Conservation (phyloP, 2,113 vertebrate species). For the Brachionichthys hirsutus region DNA sequence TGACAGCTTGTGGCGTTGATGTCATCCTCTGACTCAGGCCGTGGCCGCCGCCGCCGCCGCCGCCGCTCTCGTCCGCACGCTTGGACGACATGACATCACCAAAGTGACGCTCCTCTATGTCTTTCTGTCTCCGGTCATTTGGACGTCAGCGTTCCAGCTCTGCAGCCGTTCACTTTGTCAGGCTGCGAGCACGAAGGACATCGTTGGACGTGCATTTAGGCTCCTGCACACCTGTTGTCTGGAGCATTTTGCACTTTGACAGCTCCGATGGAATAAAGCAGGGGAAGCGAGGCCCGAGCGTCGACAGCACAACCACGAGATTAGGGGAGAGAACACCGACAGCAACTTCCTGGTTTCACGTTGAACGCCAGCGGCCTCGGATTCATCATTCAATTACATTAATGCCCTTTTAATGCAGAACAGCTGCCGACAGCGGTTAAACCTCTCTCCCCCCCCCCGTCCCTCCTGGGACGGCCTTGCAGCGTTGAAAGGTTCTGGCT, state of each 20-base stretch:
- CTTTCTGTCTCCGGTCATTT: conserved; percentile 55
- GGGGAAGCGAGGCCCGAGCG: background rate
- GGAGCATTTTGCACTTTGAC: conserved; percentile 53
- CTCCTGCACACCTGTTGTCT: conserved; percentile 35
- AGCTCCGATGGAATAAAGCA: conserved; percentile 35
- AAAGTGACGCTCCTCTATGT: conserved; percentile 59
- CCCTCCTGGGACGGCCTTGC: conserved; percentile 28
- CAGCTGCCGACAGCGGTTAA: conserved; percentile 49
- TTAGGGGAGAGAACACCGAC: background rate
- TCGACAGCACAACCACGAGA: conserved; percentile 3
- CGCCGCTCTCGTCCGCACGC: no score
- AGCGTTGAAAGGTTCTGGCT: conserved; percentile 50
- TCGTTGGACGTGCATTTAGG: conserved; percentile 56
- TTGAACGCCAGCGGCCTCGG: no score
- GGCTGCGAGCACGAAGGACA: conserved; percentile 55
- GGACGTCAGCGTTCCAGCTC: conserved; percentile 67
- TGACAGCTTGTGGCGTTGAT: conserved; percentile 77
- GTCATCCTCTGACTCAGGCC: conserved; percentile 83
- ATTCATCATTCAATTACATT: conserved; percentile 6
- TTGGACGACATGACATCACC: conserved; percentile 74
- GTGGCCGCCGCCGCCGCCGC: conserved; percentile 73
- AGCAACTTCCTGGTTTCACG: background rate
- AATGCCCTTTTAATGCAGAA: conserved; percentile 8
- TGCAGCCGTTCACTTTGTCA: conserved; percentile 43
- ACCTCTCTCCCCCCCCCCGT: conserved; percentile 24